phyloP scores from a whole-genome alignment of 1,140 invertebrate genomes.

The Muscidifurax raptorellus region DNA sequence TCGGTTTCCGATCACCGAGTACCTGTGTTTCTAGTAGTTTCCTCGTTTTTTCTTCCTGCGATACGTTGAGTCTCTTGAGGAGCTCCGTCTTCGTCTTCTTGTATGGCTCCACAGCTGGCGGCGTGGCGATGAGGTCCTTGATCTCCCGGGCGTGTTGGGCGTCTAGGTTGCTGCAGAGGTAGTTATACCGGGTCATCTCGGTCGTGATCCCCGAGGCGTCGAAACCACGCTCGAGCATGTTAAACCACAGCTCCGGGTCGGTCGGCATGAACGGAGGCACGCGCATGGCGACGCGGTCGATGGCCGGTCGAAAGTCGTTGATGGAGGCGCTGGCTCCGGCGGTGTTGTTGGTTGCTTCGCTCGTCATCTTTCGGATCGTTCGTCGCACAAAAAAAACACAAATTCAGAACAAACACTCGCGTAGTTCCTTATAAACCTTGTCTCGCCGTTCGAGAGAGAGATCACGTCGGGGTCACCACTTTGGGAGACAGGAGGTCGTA shows the following conservation, averaged over 20 bases:
- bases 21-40: conserved; percentile 60
- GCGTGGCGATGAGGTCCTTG: not conserved
- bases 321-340: not conserved
- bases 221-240: not conserved
- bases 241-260: not conserved
- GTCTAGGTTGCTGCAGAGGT: too few relatives aligned
- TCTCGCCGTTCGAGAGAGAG: too few relatives aligned
- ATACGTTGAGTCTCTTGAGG: conserved; percentile 10
- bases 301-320: not conserved
- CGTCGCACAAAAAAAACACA: too few relatives aligned
- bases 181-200: not conserved
- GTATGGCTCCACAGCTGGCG: not conserved
- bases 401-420: too few relatives aligned
- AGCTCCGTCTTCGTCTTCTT: not conserved
- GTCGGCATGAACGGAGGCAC: not conserved
- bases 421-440: too few relatives aligned
- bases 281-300: not conserved
- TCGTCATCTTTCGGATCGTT: too few relatives aligned
- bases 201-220: not conserved
- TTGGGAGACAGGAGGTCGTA: too few relatives aligned
- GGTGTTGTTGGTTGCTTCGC: too few relatives aligned
- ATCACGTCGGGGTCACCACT: too few relatives aligned
- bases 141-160: not conserved
- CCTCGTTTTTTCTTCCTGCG: conserved; percentile 55
- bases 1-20: conserved; percentile 61